These are phyloP conservation scores for Montipora capitata DNA, from an alignment of 92 coral and sea anemone genomes.

Conservation along the genomic window DNA sequence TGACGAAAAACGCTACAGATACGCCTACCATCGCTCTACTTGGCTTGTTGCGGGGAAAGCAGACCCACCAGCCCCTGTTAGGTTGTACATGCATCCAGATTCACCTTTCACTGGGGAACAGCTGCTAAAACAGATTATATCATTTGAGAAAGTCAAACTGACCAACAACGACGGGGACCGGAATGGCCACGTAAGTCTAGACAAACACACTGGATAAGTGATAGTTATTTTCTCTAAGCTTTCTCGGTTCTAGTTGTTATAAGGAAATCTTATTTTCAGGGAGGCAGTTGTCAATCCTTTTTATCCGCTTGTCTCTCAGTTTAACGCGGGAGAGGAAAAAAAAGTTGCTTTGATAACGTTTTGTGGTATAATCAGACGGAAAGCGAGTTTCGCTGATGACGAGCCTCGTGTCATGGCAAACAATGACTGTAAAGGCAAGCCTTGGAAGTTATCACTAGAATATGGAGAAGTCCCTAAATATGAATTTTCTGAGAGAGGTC, in stretches of 20 bases:
- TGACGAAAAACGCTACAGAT: conserved; percentile 98
- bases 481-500: too few relatives aligned
- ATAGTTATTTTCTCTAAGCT: neutral
- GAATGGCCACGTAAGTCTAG: conserved; percentile 93
- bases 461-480: too few relatives aligned
- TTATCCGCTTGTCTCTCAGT: neutral
- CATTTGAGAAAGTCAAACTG: conserved; percentile 97
- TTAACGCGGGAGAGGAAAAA: neutral
- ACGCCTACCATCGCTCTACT: conserved; percentile 98
- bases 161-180: conserved; percentile 92
- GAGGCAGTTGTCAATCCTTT: neutral
- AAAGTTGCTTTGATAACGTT: conserved; percentile 11
- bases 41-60: conserved; percentile 99
- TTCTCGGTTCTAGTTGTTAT: neutral
- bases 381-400: neutral
- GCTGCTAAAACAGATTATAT: conserved; percentile 92
- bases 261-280: neutral
- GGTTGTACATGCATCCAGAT: conserved; percentile 98
- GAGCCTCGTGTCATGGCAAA: neutral
- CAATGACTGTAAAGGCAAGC: neutral
- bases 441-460: neutral
- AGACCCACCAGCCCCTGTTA: conserved; percentile 96
- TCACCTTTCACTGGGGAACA: conserved; percentile 99
- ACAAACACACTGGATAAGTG: neutral
- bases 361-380: neutral